A percentile compares a stretch with the other conserved stretches of the same genome.
Conservation (phyloP, 2,888 invertebrate species). For the Diplolepis rosae region DNA sequence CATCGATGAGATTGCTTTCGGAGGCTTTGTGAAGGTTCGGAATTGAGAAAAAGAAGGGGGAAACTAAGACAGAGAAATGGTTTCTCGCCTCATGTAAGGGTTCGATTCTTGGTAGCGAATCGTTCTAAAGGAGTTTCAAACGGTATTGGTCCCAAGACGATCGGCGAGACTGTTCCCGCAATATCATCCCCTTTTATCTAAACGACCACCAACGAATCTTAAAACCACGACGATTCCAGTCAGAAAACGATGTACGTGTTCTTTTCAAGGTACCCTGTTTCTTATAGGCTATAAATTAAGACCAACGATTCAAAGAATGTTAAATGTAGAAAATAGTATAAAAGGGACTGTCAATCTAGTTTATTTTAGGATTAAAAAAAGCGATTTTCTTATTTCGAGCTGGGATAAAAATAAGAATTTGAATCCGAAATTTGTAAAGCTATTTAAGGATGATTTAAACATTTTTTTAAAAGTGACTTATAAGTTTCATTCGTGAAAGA, state of each 20-base stretch:
- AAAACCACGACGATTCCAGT: slow-evolving; percentile 45
- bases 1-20: background rate
- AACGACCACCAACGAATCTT: slow-evolving; percentile 57
- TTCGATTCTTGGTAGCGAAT: slow-evolving; percentile 44
- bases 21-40: slow-evolving; percentile 20
- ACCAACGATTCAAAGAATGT: too few species aligned
- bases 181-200: slow-evolving; percentile 58
- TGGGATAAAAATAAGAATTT: too few species aligned
- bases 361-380: too few species aligned
- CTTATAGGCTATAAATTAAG: too few species aligned
- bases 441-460: too few species aligned
- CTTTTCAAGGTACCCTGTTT: slow-evolving; percentile 40
- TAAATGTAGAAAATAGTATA: too few species aligned
- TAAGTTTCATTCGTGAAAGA: too few species aligned
- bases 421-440: too few species aligned
- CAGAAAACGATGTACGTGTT: slow-evolving; percentile 36
- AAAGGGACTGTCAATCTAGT: too few species aligned
- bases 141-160: slow-evolving; percentile 54
- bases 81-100: slow-evolving; percentile 43
- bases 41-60: slow-evolving; percentile 28
- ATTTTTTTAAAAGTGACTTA: too few species aligned
- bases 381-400: too few species aligned
- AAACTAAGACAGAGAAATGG: slow-evolving; percentile 35
- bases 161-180: slow-evolving; percentile 52
- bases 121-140: slow-evolving; percentile 45